Evolutionary conservation across 92 coral and sea anemone species (phyloP).

Genomic region (Umimayanthus kanabou): DNA sequence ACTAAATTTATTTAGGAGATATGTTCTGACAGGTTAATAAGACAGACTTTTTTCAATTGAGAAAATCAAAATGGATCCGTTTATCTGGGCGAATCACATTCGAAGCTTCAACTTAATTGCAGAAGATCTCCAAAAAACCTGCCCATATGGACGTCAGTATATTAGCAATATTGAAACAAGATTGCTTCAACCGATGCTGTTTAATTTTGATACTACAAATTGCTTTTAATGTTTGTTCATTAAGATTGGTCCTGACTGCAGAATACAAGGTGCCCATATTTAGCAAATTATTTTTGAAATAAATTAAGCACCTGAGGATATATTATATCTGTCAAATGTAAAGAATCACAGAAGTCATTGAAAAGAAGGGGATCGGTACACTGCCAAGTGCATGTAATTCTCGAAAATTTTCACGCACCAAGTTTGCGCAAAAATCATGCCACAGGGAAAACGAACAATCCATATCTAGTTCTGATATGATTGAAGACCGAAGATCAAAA

Average conservation of each 20-base stretch:
- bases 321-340: too few species aligned
- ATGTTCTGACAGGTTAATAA: background rate
- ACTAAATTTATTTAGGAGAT: background rate
- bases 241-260: background rate
- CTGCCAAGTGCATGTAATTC: too few species aligned
- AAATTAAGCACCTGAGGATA: too few species aligned
- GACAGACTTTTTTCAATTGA: background rate
- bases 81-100: background rate
- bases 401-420: too few species aligned
- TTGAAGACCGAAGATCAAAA: too few species aligned
- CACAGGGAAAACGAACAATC: too few species aligned
- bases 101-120: background rate
- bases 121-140: too few species aligned
- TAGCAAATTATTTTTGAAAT: background rate
- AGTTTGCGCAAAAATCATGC: too few species aligned
- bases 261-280: background rate
- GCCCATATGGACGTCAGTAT: background rate
- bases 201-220: background rate
- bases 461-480: too few species aligned
- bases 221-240: slow-evolving; percentile 3
- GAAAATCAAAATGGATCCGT: too few species aligned
- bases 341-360: too few species aligned
- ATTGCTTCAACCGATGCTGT: background rate
- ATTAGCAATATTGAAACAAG: slow-evolving; percentile 3
- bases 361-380: too few species aligned